These are phyloP conservation scores for Dorcus parallelipipedus DNA, from an alignment of 2,888 invertebrate species.

Conservation along the genomic window DNA sequence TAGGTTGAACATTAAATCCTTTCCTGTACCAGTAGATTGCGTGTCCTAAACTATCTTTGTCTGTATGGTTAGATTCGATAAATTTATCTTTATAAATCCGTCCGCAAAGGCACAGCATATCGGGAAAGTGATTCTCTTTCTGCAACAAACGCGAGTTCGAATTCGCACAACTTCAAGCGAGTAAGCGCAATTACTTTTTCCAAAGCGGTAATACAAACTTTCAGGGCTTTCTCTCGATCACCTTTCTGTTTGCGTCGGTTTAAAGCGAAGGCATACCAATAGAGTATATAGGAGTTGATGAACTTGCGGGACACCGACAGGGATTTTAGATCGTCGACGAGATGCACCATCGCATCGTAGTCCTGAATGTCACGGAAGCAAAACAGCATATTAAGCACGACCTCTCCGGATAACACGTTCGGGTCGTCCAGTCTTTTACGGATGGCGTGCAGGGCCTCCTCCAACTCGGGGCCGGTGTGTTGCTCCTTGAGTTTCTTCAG, in stretches of 20 bases:
- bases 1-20: slow-evolving; percentile 96
- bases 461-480: slow-evolving; percentile 77
- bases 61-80: slow-evolving; percentile 90
- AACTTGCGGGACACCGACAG: slow-evolving; percentile 86
- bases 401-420: slow-evolving; percentile 92
- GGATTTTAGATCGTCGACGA: slow-evolving; percentile 89
- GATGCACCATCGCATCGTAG: slow-evolving; percentile 95
- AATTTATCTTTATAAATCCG: slow-evolving; percentile 97
- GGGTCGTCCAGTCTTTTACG: slow-evolving; percentile 93
- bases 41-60: slow-evolving; percentile 80
- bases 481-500: slow-evolving; percentile 88
- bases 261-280: slow-evolving; percentile 94
- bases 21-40: slow-evolving; percentile 98
- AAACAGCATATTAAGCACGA: slow-evolving; percentile 90
- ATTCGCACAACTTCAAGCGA: not conserved
- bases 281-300: slow-evolving; percentile 86
- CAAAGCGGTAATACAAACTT: slow-evolving; percentile 87
- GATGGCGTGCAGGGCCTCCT: slow-evolving; percentile 82
- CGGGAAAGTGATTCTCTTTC: slow-evolving; percentile 93
- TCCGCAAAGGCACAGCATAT: slow-evolving; percentile 96
- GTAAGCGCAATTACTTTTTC: slow-evolving; percentile 52
- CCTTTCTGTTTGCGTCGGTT: slow-evolving; percentile 92
- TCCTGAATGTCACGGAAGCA: slow-evolving; percentile 91
- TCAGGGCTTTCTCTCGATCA: slow-evolving; percentile 89
- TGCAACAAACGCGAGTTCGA: slow-evolving; percentile 38